Percentiles rank a stretch among this genome's conserved stretches.
Evolutionary conservation across 2,888 invertebrate species (phyloP).

Genomic region (Chrysotoxum bicinctum): DNA sequence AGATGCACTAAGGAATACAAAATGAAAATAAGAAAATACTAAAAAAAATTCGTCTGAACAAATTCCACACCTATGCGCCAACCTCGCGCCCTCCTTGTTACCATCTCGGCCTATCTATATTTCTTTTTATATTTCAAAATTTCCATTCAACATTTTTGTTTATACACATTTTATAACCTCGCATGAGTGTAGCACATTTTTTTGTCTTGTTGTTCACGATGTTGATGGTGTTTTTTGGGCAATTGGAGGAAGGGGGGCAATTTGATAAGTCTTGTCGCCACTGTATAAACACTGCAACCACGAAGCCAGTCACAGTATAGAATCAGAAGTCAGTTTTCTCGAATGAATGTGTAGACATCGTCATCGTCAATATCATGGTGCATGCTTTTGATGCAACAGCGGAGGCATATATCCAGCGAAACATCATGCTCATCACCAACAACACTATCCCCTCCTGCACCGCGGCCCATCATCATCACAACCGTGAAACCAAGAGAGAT

Average conservation of each 20-base stretch:
- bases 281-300: conserved; percentile 69
- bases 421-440: conserved; percentile 52
- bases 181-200: conserved; percentile 45
- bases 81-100: conserved; percentile 32
- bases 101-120: conserved; percentile 5
- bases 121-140: conserved; percentile 57
- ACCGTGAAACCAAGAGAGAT: conserved; percentile 63
- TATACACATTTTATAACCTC: conserved; percentile 71
- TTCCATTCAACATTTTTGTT: conserved; percentile 72
- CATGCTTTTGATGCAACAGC: conserved; percentile 73
- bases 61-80: conserved; percentile 70
- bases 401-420: conserved; percentile 73
- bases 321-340: conserved; percentile 61
- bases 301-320: conserved; percentile 32
- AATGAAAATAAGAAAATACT: conserved; percentile 23
- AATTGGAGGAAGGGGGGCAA: conserved; percentile 44
- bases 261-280: conserved; percentile 73
- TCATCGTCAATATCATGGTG: conserved; percentile 71
- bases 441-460: conserved; percentile 6
- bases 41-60: conserved; percentile 36
- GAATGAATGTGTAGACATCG: conserved; percentile 52
- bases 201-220: not conserved
- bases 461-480: conserved; percentile 43
- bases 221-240: conserved; percentile 1
- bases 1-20: conserved; percentile 10